Conservation (phyloP, 2,888 invertebrate species). For the Teleiodes luculella region DNA sequence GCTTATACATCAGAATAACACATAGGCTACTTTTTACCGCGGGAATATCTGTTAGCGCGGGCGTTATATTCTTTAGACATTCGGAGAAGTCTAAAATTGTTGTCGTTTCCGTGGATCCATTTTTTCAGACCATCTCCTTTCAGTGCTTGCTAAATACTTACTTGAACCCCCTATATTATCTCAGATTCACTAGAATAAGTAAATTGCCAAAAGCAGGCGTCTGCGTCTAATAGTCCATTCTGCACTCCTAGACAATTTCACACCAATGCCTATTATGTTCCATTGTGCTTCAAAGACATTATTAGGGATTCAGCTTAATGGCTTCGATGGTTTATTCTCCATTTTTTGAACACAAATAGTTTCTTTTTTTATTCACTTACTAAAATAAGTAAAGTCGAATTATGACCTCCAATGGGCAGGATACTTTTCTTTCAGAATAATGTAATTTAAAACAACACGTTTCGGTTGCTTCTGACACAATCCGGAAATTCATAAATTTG, state of each 20-base stretch:
- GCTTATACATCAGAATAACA: no score
- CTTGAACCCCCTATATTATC: constrained; percentile 33
- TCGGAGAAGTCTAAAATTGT: not conserved
- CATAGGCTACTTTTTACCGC: no score
- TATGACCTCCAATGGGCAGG: no score
- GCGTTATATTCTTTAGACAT: no score
- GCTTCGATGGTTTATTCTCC: not conserved
- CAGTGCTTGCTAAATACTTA: constrained; percentile 9
- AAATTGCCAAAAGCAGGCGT: constrained; percentile 25
- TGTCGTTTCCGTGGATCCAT: not conserved
- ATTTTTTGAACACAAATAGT: not conserved
- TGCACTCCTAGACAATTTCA: constrained; percentile 45
- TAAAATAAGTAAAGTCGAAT: no score
- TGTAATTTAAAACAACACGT: no score
- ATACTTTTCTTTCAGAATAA: no score
- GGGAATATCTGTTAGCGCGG: no score
- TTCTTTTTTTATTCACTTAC: no score
- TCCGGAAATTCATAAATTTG: constrained; percentile 11
- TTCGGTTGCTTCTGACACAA: not conserved
- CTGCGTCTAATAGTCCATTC: constrained; percentile 57
- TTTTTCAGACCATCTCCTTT: not conserved
- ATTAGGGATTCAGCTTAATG: not conserved
- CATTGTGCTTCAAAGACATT: not conserved
- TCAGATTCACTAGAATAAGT: constrained; percentile 33
- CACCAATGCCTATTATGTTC: constrained; percentile 40